Base-by-base conservation (phyloP, 2,888 invertebrate genomes). In the Laothoe populi region DNA sequence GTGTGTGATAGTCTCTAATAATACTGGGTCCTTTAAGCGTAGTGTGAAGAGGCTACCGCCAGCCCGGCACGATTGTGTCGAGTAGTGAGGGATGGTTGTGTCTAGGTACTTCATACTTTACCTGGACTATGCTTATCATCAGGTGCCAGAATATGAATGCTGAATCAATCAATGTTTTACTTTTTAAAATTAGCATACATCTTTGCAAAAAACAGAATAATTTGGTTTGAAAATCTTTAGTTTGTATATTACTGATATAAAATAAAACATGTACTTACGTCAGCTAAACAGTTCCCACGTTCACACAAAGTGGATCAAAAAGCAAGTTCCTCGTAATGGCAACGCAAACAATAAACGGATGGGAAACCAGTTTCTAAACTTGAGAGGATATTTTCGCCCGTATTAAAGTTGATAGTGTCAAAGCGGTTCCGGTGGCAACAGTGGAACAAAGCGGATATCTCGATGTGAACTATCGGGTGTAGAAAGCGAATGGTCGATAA, bases 281-380 rank as follows among this genome's bases (percentile, higher is more conserved):
- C n/a, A n/a, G n/a, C n/a, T n/a, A 0, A 0, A 48, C 48, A 38
- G 24, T 24, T n/a, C n/a, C 48, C 48, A 24, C 48, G 24, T 46
- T n/a, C 48, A 8, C 21, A 5, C 53, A 16, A 35, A 53, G 11
- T 19, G n/a, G 11, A 53, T 53, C 53, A 53, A 31, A 53, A 35
- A 19, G 16, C 49, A 10, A 35, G 31, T 19, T 11, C 31, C 11
- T 31, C 53, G 35, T 31, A 31, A 35, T 35, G 53, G 19, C 35
- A 35, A 31, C n/a, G n/a, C n/a, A n/a, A n/a, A n/a, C n/a, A n/a
- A n/a, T n/a, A 35, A 53, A 35, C 53, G 53, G 31, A 48, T 24
- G n/a, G 35, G 19, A 53, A 53, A 53, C 53, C 26, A 48, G 48
- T 53, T 53, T 53, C 31, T 16, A 35, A 35, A 31, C 31, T 53